Evolutionary conservation across 2,113 vertebrate genomes (phyloP).

Genomic region (Dicrurus megarhynchus): DNA sequence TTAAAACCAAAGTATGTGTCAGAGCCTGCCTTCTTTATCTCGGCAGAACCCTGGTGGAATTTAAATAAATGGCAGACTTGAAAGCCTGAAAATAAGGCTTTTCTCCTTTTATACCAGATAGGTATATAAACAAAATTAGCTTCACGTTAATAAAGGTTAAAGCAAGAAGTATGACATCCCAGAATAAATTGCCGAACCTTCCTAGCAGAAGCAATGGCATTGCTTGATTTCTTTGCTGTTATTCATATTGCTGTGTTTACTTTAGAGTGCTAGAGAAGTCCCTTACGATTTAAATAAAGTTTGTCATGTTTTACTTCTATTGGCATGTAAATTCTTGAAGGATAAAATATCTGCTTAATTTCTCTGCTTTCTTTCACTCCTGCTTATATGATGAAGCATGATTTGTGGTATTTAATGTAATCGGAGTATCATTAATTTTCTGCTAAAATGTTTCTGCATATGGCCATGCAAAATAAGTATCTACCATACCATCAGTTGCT

Average conservation of each 20-base stretch:
- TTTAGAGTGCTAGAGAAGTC: background rate
- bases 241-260: background rate
- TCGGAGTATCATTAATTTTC: conserved; percentile 56
- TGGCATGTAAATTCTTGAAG: background rate
- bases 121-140: background rate
- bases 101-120: background rate
- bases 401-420: conserved; percentile 40
- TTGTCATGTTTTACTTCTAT: conserved; percentile 34
- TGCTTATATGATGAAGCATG: background rate
- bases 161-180: background rate
- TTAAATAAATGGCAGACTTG: background rate
- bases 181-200: background rate
- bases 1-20: background rate
- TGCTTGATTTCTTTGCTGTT: conserved; percentile 4
- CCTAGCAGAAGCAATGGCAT: background rate
- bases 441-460: conserved; percentile 46
- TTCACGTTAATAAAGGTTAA: background rate
- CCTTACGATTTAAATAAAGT: conserved; percentile 53
- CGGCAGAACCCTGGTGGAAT: background rate
- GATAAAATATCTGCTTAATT: conserved; percentile 25
- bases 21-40: background rate
- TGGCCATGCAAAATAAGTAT: conserved; percentile 53
- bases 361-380: conserved; percentile 9
- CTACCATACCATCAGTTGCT: conserved; percentile 60
- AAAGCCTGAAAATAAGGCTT: background rate